Evolutionary conservation across 2,113 vertebrate genomes (phyloP), one percentile per base, ranked within the genome.

Genomic region (Nasalis larvatus): DNA sequence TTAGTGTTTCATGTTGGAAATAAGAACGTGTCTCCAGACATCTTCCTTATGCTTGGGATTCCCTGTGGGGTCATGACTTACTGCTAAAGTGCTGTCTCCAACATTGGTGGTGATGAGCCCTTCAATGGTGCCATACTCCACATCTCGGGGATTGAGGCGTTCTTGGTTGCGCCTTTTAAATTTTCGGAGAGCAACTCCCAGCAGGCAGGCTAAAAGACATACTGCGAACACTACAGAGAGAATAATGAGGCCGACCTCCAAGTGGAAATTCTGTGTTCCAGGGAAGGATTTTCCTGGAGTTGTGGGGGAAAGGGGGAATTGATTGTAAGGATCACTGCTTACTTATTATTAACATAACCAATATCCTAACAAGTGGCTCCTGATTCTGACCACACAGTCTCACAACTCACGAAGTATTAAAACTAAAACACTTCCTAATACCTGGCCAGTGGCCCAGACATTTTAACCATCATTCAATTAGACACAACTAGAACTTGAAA

Each of bases 71-170:
- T 47, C 68, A 32, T 52, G 16, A 99, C 99, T 99, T 98, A 99
- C 99, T 98, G 99, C 99, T 97, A 99, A 97, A 1, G 99, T 99
- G 99, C 99, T 99, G 96, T 99, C 99, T 54, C 99, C 99, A 78
- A 99, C 99, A 1, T 99, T 99, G 8, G 99, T 99, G 11, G 99
- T 99, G 89, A 99, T 99, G 71, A 99, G 99, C 16, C 99, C 99
- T 86, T 99, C 99, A 0, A 99, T 99, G 5, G 99, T 99, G 93
- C 99, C 99, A 0, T 99, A 99, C 74, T 99, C 99, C 6, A 99
- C 99, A 81, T 99, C 99, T 58, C 99, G 99, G 0, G 99, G 99
- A 2, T 99, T 99, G 49, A 99, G 98, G 60, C 99, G 99, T 97
- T 99, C 99, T 99, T 99, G 99, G 66, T 99, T 99, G 97, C 99